Evolutionary conservation across 1,140 invertebrate genomes (phyloP), one percentile per base, ranked within the genome.

Genomic region (Drosophila santomea): DNA sequence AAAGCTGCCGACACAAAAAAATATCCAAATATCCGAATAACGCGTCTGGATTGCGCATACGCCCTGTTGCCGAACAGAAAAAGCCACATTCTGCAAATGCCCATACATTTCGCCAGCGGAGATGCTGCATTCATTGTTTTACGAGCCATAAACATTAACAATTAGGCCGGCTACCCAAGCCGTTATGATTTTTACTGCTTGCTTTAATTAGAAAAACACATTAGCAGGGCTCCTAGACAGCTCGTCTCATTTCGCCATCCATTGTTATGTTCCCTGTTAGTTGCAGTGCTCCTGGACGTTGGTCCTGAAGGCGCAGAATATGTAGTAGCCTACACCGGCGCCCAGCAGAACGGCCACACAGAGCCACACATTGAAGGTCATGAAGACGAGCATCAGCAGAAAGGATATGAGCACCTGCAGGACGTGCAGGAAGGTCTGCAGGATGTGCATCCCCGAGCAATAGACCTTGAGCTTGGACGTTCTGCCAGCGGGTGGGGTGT

Each of bases 341-440:
- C 98, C 98, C 2, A 98, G 80, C 0, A 98, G 95, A 15, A 99
- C 95, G 0, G 97, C 96, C 12, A 97, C 57, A 88, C 98, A 98
- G 5, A 99, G 93, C 83, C 83, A 88, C 7, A 86, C 75, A 25
- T 88, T 86, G 48, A 98, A 99, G 0, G 98, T 99, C 98, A 99
- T 99, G 93, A 99, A 99, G 60, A 99, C 96, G 92, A 99, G 93
- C 98, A 99, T 99, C 20, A 99, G 94, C 79, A 98, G 14, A 96
- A 97, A 99, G 10, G 97, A 97, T 36, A 98, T 93, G 2, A 96
- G 95, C 35, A 99, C 95, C 93, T 99, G 98, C 0, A 99, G 58
- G 74, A 98, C 94, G 92, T 99, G 98, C 2, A 99, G 94, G 1
- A 96, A 72, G 2, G 98, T 98, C 93, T 99, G 98, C 35, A 96